Evolutionary conservation across 2,888 invertebrate genomes (phyloP).

Genomic region (Merodon equestris): DNA sequence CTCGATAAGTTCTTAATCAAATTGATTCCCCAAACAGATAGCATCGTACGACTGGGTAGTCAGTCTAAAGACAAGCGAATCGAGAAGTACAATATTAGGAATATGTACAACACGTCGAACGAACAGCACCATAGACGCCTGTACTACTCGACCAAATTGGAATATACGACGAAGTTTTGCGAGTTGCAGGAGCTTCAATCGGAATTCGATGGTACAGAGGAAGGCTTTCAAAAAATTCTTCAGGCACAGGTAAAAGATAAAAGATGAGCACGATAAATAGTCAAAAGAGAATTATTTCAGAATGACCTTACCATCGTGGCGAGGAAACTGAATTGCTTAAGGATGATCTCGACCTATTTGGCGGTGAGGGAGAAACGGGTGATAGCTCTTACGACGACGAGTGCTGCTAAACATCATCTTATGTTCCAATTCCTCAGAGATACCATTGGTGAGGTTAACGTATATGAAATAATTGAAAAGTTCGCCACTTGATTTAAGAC

Average conservation of each 20-base stretch:
- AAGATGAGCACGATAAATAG: not conserved
- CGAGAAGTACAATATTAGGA: slow-evolving; percentile 80
- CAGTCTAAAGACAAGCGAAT: slow-evolving; percentile 83
- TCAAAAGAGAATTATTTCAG: slow-evolving; percentile 39
- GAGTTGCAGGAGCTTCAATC: slow-evolving; percentile 73
- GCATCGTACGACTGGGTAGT: slow-evolving; percentile 85
- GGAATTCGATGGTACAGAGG: slow-evolving; percentile 75
- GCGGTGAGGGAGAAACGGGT: slow-evolving; percentile 81
- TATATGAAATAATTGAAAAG: too few relatives aligned
- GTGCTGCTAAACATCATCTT: slow-evolving; percentile 84
- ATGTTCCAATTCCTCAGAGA: slow-evolving; percentile 82
- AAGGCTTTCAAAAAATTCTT: slow-evolving; percentile 72
- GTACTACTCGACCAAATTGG: slow-evolving; percentile 73
- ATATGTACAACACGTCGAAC: slow-evolving; percentile 55
- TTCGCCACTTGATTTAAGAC: too few relatives aligned
- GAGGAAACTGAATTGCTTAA: slow-evolving; percentile 80
- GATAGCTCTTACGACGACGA: slow-evolving; percentile 88
- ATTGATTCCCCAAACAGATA: slow-evolving; percentile 81
- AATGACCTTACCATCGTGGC: slow-evolving; percentile 70
- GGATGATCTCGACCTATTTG: slow-evolving; percentile 81
- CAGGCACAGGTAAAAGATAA: slow-evolving; percentile 69
- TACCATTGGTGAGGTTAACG: slow-evolving; percentile 83
- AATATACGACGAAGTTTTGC: slow-evolving; percentile 74
- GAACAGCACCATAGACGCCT: slow-evolving; percentile 72
- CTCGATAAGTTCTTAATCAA: slow-evolving; percentile 91